Conservation (phyloP, 2,888 invertebrate species). For the Teinopalpus imperialis region DNA sequence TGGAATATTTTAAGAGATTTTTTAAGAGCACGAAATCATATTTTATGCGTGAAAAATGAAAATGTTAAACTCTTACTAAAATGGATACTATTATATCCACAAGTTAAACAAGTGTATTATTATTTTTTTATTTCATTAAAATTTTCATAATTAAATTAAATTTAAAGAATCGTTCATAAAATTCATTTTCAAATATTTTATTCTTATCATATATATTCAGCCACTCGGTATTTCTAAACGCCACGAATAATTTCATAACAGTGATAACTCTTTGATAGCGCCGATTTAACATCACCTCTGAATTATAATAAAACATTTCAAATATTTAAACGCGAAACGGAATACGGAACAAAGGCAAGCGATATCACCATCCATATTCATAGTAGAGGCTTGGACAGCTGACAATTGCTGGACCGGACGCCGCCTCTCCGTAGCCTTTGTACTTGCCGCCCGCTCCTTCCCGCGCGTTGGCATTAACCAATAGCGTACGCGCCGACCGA, state of each 20-base stretch:
- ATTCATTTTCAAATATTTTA: no score
- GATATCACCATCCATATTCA: conserved; percentile 62
- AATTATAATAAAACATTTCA: conserved; percentile 24
- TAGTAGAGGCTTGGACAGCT: conserved; percentile 55
- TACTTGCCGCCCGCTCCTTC: conserved; percentile 52
- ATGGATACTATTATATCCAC: no score
- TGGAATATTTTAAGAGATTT: no score
- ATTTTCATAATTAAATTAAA: no score
- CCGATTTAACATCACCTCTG: conserved; percentile 20
- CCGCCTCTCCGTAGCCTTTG: conserved; percentile 68
- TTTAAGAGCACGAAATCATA: no score
- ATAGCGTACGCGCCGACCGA: conserved; percentile 49
- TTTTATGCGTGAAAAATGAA: no score
- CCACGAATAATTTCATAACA: conserved; percentile 7
- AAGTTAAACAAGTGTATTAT: no score
- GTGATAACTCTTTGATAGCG: conserved; percentile 14
- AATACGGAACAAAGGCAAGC: conserved; percentile 26
- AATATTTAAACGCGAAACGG: conserved; percentile 28
- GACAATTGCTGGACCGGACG: conserved; percentile 56
- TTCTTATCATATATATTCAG: no score
- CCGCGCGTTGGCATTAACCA: conserved; percentile 46
- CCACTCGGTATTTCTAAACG: neutral
- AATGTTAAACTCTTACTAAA: no score
- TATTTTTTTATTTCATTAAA: no score
- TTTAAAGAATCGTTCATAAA: no score